Conservation (phyloP, 2,113 vertebrate species). For the Varanus komodoensis region DNA sequence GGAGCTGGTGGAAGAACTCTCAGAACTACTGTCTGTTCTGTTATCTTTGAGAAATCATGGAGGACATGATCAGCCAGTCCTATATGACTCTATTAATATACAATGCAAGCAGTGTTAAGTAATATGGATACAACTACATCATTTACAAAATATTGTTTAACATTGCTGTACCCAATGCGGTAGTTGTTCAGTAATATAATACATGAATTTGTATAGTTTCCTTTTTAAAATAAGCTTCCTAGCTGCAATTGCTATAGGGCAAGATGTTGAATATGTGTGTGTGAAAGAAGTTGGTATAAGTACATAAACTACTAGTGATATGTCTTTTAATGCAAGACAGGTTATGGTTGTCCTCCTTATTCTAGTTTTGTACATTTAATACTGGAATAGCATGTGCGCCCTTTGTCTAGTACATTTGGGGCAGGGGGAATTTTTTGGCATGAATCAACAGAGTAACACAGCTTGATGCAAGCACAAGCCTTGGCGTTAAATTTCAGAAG, state of each 20-base stretch:
- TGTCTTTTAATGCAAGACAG: background rate
- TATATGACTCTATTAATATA: constrained; percentile 27
- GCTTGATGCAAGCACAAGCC: background rate
- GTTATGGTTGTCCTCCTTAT: background rate
- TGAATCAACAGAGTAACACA: background rate
- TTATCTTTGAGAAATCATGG: no score
- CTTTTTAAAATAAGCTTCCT: background rate
- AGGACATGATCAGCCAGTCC: constrained; percentile 36
- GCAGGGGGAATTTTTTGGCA: background rate
- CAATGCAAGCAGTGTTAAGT: background rate
- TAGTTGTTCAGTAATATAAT: background rate
- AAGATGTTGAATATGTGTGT: background rate
- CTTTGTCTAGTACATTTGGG: background rate
- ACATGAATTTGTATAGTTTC: constrained; percentile 31
- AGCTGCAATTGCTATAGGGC: background rate
- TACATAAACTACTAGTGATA: background rate
- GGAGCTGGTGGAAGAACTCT: no score
- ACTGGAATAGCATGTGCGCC: background rate
- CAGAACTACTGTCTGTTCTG: no score
- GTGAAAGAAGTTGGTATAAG: background rate
- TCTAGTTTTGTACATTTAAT: background rate
- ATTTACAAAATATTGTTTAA: constrained; percentile 40
- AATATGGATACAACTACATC: background rate
- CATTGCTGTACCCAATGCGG: constrained; percentile 43
- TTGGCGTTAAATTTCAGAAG: background rate